These are phyloP conservation scores for Xylocampa areola DNA, from an alignment of 2,888 invertebrate genomes.

Conservation along the genomic window DNA sequence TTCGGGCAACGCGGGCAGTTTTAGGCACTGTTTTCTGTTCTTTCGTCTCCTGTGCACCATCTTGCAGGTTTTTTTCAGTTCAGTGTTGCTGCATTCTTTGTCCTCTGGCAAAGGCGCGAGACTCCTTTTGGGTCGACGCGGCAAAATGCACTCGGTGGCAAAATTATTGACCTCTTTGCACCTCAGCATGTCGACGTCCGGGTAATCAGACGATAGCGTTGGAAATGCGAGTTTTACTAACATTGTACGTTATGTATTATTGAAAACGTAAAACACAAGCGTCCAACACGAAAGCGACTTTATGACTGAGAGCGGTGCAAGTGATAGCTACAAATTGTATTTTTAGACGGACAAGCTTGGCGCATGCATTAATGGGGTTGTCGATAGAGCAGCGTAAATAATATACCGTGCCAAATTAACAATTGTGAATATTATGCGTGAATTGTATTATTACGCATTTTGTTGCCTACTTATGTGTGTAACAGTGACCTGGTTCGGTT, in stretches of 20 bases:
- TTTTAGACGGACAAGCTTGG: conserved; percentile 59
- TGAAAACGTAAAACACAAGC: conserved; percentile 67
- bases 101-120: conserved; percentile 83
- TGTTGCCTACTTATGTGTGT: conserved; percentile 7
- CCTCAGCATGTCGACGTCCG: conserved; percentile 81
- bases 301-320: conserved; percentile 56
- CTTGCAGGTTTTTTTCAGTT: conserved; percentile 74
- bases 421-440: conserved; percentile 36
- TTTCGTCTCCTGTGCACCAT: conserved; percentile 72
- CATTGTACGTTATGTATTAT: conserved; percentile 67
- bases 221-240: conserved; percentile 79
- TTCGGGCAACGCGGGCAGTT: conserved; percentile 79
- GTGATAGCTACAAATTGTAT: conserved; percentile 54
- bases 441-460: conserved; percentile 37
- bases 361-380: conserved; percentile 56
- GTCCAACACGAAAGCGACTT: conserved; percentile 63
- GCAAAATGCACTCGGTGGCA: conserved; percentile 80
- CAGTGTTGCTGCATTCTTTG: conserved; percentile 80
- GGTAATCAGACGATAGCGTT: conserved; percentile 68
- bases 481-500: conserved; percentile 36
- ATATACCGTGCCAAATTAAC: conserved; percentile 48
- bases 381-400: conserved; percentile 58
- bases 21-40: conserved; percentile 74
- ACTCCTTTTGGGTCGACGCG: conserved; percentile 76
- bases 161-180: conserved; percentile 77